A percentile compares a stretch with the other conserved stretches of the same genome.
phyloP scores from a whole-genome alignment of 2,113 vertebrate genomes.

The Chinchilla lanigera region DNA sequence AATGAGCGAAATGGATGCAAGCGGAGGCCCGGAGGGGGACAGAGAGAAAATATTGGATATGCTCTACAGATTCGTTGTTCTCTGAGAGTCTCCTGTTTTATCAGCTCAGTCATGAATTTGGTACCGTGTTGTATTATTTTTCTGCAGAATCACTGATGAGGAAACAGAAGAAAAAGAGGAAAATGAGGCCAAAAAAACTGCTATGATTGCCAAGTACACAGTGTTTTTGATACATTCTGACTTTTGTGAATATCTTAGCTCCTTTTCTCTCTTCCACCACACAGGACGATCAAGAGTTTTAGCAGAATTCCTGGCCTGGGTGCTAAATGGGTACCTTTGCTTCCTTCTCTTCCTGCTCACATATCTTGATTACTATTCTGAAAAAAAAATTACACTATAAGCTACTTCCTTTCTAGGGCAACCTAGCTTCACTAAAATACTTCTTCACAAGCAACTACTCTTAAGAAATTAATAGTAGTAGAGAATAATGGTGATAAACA shows the following conservation, averaged over 20 bases:
- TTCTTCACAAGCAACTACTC: background rate
- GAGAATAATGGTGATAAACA: background rate
- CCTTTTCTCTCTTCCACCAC: background rate
- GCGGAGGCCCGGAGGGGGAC: background rate
- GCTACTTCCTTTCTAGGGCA: background rate
- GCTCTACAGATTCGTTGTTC: background rate
- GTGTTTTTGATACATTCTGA: background rate
- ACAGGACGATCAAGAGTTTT: background rate
- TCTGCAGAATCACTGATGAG: background rate
- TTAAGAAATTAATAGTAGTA: background rate
- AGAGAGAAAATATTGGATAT: slow-evolving; percentile 24
- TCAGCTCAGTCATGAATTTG: background rate
- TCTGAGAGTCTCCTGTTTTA: background rate
- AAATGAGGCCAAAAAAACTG: background rate
- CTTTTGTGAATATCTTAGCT: background rate
- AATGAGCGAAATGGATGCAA: slow-evolving; percentile 62
- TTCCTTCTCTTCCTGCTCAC: background rate
- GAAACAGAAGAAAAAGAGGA: background rate
- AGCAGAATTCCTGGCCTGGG: background rate
- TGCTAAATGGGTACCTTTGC: background rate
- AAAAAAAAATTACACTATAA: background rate
- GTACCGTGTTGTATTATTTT: background rate
- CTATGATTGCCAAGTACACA: background rate
- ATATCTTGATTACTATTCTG: background rate
- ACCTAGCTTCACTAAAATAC: background rate